These are phyloP conservation scores for Erebia aethiops DNA, from an alignment of 2,888 invertebrate species.

Conservation along the genomic window DNA sequence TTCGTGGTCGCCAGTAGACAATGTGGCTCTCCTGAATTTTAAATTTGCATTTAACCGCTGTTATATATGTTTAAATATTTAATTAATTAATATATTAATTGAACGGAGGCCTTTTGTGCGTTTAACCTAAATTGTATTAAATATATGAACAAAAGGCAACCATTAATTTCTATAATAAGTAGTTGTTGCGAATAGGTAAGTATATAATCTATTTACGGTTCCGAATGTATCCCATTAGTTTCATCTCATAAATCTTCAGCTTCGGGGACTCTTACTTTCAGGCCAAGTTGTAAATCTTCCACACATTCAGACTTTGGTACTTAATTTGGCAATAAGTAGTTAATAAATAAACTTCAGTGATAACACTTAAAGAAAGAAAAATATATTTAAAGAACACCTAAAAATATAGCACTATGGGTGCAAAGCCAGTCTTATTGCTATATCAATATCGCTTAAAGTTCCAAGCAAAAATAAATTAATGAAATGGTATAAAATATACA, in stretches of 20 bases:
- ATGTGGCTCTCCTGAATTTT: conserved; percentile 28
- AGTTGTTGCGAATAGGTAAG: not conserved
- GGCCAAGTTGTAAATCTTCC: conserved; percentile 2
- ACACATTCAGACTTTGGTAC: not conserved
- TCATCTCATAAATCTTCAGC: not conserved
- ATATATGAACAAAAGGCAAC: conserved; percentile 5
- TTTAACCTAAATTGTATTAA: conserved; percentile 10
- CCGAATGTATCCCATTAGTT: not conserved
- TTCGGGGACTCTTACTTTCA: not conserved
- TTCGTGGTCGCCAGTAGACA: conserved; percentile 27
- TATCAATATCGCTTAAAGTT: too few species aligned
- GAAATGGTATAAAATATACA: too few species aligned
- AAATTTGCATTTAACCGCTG: conserved; percentile 23
- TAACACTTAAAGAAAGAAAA: too few species aligned
- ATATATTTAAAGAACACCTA: too few species aligned
- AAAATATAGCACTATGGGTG: too few species aligned
- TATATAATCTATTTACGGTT: not conserved
- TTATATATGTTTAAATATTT: conserved; percentile 23
- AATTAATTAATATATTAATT: conserved; percentile 20
- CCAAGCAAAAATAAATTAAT: too few species aligned
- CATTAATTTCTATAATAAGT: not conserved
- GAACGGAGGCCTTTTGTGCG: not conserved
- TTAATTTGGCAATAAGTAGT: not conserved
- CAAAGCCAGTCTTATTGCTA: too few species aligned
- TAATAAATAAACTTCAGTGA: not conserved